Conservation (phyloP, 2,113 vertebrate species). For the Anoura caudifer region DNA sequence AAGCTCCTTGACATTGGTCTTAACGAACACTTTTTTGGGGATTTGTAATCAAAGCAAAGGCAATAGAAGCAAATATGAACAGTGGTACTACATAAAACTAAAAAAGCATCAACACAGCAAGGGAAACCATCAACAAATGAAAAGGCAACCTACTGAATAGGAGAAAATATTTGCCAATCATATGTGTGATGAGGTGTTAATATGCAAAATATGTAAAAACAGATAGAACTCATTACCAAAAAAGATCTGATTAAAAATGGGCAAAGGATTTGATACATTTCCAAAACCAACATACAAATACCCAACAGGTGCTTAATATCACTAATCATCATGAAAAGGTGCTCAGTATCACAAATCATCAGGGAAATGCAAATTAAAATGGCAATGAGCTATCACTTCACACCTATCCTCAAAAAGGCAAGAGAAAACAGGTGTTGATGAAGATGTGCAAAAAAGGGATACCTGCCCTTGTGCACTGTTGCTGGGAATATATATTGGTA, state of each 20-base stretch:
- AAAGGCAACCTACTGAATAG: neutral
- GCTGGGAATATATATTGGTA: neutral
- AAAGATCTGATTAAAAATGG: neutral
- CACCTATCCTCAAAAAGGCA: neutral
- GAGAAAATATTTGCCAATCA: neutral
- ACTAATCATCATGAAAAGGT: neutral
- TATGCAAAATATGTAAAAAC: neutral
- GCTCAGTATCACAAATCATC: neutral
- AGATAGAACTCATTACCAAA: neutral
- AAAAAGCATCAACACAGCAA: neutral
- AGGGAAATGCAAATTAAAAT: neutral
- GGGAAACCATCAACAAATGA: neutral
- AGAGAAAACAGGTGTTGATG: neutral
- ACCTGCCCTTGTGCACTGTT: neutral
- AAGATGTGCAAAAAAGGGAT: neutral
- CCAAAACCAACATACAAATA: neutral
- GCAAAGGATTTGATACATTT: neutral
- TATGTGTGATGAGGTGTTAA: neutral
- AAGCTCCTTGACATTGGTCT: neutral
- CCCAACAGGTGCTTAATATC: neutral
- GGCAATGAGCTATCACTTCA: neutral
- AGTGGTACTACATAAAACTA: neutral
- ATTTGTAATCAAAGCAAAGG: neutral
- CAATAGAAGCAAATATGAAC: neutral
- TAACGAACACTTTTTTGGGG: neutral